These are phyloP conservation scores for Gonatopus flavifemur DNA, from an alignment of 1,140 invertebrate genomes.

Conservation along the genomic window DNA sequence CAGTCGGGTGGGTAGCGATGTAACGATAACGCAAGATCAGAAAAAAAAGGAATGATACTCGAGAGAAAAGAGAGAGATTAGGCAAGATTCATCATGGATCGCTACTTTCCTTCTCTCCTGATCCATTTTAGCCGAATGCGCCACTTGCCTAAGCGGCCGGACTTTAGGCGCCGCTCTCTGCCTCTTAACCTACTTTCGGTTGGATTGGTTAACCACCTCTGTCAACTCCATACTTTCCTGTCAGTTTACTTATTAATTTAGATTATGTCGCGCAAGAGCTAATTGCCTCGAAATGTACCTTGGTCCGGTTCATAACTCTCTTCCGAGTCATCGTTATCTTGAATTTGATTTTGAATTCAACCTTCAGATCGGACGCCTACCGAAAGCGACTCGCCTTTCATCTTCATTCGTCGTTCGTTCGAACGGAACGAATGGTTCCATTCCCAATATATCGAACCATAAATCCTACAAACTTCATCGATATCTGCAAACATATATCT, in stretches of 20 bases:
- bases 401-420: too few relatives aligned
- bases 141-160: conserved; percentile 39
- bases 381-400: too few relatives aligned
- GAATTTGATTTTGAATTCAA: too few relatives aligned
- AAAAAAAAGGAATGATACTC: conserved; percentile 11
- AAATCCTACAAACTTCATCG: too few relatives aligned
- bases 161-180: too few relatives aligned
- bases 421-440: too few relatives aligned
- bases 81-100: conserved; percentile 3
- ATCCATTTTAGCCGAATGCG: conserved; percentile 51
- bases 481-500: too few relatives aligned
- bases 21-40: conserved; percentile 1
- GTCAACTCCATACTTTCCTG: conserved; percentile 41
- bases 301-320: neutral
- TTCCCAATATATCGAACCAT: too few relatives aligned
- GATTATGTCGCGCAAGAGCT: conserved; percentile 54
- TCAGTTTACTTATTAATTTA: conserved; percentile 58
- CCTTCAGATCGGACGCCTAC: too few relatives aligned
- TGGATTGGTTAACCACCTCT: conserved; percentile 38
- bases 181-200: conserved; percentile 44
- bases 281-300: conserved; percentile 42
- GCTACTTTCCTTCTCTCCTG: conserved; percentile 41
- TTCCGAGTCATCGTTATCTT: too few relatives aligned
- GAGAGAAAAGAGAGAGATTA: too few relatives aligned
- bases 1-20: too few relatives aligned